A percentile compares a stretch with the other conserved stretches of the same genome.
phyloP scores from a whole-genome alignment of 2,797 vertebrate species.

The Emys orbicularis region DNA sequence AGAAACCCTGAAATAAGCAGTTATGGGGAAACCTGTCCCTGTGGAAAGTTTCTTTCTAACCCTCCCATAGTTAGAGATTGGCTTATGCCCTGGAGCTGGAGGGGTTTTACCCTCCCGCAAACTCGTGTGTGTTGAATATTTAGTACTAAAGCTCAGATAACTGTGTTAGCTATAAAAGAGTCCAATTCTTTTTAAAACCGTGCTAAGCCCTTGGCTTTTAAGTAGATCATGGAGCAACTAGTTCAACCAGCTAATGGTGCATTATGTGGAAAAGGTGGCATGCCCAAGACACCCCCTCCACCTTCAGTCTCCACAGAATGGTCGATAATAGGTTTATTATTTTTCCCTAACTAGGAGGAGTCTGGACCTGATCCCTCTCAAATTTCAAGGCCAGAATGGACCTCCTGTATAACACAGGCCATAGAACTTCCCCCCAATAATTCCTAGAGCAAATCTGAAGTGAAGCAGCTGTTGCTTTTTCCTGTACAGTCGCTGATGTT shows the following conservation, averaged over 20 bases:
- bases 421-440: too few relatives aligned
- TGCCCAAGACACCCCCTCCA: not conserved
- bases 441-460: too few relatives aligned
- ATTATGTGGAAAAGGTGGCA: not conserved
- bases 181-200: not conserved
- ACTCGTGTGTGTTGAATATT: fast-evolving
- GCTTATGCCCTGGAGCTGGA: fast-evolving
- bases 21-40: not conserved
- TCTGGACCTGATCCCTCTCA: too few relatives aligned
- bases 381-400: too few relatives aligned
- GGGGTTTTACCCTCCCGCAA: fast-evolving
- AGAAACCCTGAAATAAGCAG: not conserved
- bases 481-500: too few relatives aligned
- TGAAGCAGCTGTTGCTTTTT: too few relatives aligned
- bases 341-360: too few relatives aligned
- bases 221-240: fast-evolving
- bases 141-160: not conserved
- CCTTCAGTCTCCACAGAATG: not conserved
- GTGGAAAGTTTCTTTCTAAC: not conserved
- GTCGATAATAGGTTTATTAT: not conserved
- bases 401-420: too few relatives aligned
- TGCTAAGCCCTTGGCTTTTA: not conserved
- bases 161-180: fast-evolving
- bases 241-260: not conserved
- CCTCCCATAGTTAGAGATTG: fast-evolving